Evolutionary conservation across 2,888 invertebrate species (phyloP).

Genomic region (Idaea biselata): DNA sequence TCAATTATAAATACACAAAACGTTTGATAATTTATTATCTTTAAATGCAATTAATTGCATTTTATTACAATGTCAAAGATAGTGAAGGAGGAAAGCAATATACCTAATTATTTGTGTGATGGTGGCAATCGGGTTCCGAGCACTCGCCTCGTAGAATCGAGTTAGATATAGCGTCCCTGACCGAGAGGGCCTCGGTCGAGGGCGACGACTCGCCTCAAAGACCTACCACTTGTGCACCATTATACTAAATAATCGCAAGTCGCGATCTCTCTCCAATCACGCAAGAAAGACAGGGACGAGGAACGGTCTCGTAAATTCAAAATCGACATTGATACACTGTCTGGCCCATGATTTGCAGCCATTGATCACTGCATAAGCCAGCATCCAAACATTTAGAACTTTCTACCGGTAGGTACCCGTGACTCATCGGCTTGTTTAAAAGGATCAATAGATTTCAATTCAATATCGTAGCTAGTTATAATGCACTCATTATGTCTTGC

Average conservation of each 20-base stretch:
- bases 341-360: conserved; percentile 27
- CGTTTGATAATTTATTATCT: background rate
- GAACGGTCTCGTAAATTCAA: conserved; percentile 21
- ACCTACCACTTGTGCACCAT: conserved; percentile 31
- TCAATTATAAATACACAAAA: background rate
- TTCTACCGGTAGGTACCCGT: conserved; percentile 17
- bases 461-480: background rate
- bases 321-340: conserved; percentile 32
- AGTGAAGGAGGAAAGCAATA: conserved; percentile 1
- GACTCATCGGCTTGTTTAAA: conserved; percentile 21
- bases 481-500: background rate
- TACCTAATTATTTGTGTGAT: conserved; percentile 29
- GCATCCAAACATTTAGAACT: conserved; percentile 22
- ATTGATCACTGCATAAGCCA: conserved; percentile 28
- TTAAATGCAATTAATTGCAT: background rate
- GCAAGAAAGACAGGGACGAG: conserved; percentile 18
- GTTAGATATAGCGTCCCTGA: conserved; percentile 73
- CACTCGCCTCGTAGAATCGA: conserved; percentile 28
- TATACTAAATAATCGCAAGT: conserved; percentile 21
- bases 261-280: conserved; percentile 23
- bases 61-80: background rate
- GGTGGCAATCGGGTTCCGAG: conserved; percentile 20
- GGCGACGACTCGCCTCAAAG: conserved; percentile 57
- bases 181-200: conserved; percentile 71
- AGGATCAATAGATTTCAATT: conserved; percentile 6